Conservation (phyloP, 1,140 invertebrate species). For the Lasaia peninsularis region DNA sequence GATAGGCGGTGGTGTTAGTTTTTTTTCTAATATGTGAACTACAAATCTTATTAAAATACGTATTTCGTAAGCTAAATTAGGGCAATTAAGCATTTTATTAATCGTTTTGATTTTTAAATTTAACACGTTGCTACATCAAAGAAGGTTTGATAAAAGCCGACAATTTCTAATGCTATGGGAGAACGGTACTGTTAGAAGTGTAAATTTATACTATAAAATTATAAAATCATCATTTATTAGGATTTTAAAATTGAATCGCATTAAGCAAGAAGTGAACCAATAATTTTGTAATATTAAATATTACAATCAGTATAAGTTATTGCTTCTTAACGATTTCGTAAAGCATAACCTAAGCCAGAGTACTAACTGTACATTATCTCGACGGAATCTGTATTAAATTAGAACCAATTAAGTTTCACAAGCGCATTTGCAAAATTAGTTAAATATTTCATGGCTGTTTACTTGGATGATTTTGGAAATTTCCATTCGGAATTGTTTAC, state of each 20-base stretch:
- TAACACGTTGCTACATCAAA: too few species aligned
- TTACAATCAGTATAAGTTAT: conserved; percentile 25
- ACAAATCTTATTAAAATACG: too few species aligned
- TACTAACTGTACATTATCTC: conserved; percentile 10
- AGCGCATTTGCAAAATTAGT: conserved; percentile 3
- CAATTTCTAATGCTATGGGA: too few species aligned
- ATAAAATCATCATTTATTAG: background rate
- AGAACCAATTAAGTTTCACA: conserved; percentile 9
- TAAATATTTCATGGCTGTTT: background rate
- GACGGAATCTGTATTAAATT: conserved; percentile 7
- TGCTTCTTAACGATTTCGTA: conserved; percentile 22
- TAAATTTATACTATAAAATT: background rate
- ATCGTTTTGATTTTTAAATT: too few species aligned
- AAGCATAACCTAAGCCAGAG: background rate
- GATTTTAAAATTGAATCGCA: background rate
- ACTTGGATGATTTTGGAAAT: too few species aligned
- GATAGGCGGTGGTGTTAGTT: too few species aligned
- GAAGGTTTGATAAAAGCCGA: too few species aligned
- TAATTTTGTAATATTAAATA: conserved; percentile 27
- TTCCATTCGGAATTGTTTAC: too few species aligned
- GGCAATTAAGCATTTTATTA: too few species aligned
- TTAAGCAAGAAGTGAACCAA: conserved; percentile 18
- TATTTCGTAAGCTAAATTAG: too few species aligned
- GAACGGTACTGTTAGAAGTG: too few species aligned
- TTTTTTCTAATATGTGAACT: too few species aligned